Evolutionary conservation across 2,113 vertebrate genomes (phyloP).

Genomic region (Chaetura pelagica): DNA sequence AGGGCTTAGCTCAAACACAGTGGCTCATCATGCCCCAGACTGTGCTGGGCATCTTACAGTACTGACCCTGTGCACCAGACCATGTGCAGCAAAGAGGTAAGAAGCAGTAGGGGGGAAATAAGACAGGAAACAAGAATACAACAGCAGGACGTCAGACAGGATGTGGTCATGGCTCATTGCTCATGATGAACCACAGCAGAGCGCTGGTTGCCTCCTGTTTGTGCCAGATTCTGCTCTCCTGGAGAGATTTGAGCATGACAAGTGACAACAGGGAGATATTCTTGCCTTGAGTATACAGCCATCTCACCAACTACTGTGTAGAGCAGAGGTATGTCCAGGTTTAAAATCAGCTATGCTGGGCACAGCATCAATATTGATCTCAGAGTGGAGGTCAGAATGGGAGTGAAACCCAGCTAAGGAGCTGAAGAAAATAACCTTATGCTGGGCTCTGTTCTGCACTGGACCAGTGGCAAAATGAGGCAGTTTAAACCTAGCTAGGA

Average conservation of each 20-base stretch:
- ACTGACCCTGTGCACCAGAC: neutral
- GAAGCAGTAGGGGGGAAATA: neutral
- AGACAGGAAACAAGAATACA: neutral
- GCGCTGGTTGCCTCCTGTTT: neutral
- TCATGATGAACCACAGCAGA: neutral
- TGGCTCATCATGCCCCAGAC: neutral
- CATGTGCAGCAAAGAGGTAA: neutral
- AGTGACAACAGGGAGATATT: neutral
- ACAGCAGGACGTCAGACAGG: neutral
- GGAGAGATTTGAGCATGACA: neutral
- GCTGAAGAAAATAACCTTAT: constrained; percentile 5
- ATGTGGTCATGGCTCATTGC: neutral
- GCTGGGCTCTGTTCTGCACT: neutral
- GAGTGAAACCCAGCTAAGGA: neutral
- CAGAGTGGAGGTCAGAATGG: neutral
- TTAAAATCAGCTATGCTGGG: neutral
- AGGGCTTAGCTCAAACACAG: neutral
- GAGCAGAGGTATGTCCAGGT: neutral
- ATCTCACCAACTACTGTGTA: neutral
- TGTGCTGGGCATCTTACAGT: neutral
- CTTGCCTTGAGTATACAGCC: neutral
- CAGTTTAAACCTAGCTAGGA: neutral
- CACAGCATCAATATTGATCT: neutral
- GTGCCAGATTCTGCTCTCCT: neutral
- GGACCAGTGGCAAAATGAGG: neutral